Evolutionary conservation across 2,797 vertebrate genomes (phyloP).

Genomic region (Pristis pectinata): DNA sequence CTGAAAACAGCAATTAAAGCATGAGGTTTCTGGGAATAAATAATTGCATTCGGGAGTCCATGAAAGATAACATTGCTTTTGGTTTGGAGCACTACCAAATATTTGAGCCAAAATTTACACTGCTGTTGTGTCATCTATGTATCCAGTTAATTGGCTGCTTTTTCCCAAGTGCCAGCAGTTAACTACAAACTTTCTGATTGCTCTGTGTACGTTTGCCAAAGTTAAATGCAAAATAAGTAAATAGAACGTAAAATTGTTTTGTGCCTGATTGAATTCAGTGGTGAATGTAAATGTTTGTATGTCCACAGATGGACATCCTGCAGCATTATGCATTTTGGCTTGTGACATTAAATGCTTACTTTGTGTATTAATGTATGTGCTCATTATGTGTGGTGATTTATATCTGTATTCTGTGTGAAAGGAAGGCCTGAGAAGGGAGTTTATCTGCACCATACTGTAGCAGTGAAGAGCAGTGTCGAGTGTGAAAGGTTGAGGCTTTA

Average conservation of each 20-base stretch:
- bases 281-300: not conserved
- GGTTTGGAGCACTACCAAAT: slow-evolving; percentile 8
- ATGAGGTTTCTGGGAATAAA: not conserved
- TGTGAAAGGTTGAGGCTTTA: not conserved
- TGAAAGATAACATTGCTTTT: not conserved
- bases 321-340: not conserved
- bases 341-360: not conserved
- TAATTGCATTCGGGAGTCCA: not conserved
- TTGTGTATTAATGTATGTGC: not conserved
- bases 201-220: not conserved
- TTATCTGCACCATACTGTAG: not conserved
- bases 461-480: not conserved
- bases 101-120: not conserved
- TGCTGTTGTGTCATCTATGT: not conserved
- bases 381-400: not conserved
- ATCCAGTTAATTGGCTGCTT: not conserved
- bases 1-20: slow-evolving; percentile 20
- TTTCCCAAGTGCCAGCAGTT: not conserved
- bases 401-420: not conserved
- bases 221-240: not conserved
- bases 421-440: not conserved
- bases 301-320: not conserved
- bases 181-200: not conserved
- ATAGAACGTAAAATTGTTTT: not conserved
- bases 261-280: not conserved